Evolutionary conservation across 2,888 invertebrate species (phyloP).

Genomic region (Geophilus truncorum): DNA sequence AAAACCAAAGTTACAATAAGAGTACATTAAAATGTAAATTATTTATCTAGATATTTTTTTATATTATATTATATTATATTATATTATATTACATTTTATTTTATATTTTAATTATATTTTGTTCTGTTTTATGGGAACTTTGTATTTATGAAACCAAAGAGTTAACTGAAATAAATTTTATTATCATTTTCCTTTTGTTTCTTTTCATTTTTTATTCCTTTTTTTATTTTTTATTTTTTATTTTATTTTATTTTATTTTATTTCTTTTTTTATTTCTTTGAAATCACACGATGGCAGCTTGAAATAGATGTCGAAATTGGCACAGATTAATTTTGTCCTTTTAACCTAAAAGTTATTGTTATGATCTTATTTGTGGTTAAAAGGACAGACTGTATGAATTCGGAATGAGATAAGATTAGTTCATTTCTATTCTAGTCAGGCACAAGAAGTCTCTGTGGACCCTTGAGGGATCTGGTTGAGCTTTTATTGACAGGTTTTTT

Average conservation of each 20-base stretch:
- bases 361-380: constrained; percentile 16
- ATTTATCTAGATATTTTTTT: background rate
- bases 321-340: background rate
- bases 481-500: background rate
- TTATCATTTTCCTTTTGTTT: background rate
- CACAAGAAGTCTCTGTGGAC: background rate
- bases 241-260: background rate
- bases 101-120: background rate
- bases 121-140: background rate
- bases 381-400: constrained; percentile 6
- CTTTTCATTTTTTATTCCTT: background rate
- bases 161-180: background rate
- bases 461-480: background rate
- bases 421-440: constrained; percentile 21
- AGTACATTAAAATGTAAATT: background rate
- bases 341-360: constrained; percentile 8
- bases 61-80: background rate
- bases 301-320: background rate
- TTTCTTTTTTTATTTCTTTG: background rate
- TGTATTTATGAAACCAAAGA: background rate
- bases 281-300: background rate
- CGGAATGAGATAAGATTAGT: constrained; percentile 8
- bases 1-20: background rate
- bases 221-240: background rate
- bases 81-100: too few species aligned